Percentiles rank a stretch among this genome's conserved stretches.
These are phyloP conservation scores for Nephrotoma appendiculata DNA, from an alignment of 2,888 invertebrate species.

Conservation along the genomic window DNA sequence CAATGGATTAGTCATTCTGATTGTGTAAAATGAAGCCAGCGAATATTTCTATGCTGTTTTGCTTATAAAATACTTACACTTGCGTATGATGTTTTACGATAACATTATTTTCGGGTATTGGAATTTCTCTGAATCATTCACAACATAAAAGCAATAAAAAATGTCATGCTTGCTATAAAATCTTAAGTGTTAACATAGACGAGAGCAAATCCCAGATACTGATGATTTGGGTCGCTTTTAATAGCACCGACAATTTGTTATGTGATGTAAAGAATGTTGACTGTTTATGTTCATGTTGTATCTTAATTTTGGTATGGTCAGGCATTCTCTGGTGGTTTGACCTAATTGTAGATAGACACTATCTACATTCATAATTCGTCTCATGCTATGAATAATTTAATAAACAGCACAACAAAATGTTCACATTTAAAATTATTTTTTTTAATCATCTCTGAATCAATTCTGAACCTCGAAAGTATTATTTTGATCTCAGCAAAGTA, in stretches of 20 bases:
- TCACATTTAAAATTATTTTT: no score
- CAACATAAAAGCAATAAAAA: neutral
- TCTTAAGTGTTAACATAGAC: neutral
- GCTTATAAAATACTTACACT: neutral
- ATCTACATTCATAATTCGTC: no score
- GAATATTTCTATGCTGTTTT: neutral
- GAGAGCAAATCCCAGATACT: neutral
- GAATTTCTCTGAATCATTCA: neutral
- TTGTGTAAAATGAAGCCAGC: neutral
- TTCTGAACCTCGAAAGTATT: no score
- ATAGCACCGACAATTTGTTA: no score
- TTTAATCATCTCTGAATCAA: no score
- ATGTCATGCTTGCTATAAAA: neutral
- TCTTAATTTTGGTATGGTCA: neutral
- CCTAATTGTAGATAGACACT: no score
- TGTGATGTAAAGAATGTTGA: no score
- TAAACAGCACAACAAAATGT: no score
- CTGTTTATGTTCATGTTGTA: no score
- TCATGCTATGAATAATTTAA: no score
- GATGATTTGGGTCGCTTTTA: neutral
- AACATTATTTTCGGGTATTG: neutral
- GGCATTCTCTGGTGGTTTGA: neutral
- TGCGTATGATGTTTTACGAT: neutral
- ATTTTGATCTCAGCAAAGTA: no score
- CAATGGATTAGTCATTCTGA: neutral